Conservation (phyloP, 2,888 invertebrate genomes). For the Ptilodon capucinus region DNA sequence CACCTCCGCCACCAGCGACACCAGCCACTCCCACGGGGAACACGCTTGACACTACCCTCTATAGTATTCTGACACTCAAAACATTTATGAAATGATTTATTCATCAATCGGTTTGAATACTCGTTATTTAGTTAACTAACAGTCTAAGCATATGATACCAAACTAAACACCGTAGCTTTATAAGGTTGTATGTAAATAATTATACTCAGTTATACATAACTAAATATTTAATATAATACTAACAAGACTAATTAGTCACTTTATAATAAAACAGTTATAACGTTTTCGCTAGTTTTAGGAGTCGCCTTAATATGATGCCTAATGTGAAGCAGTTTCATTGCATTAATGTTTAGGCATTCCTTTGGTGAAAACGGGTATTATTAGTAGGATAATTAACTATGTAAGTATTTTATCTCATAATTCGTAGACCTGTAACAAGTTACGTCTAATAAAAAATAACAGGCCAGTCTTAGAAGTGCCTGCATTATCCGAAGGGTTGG, state of each 20-base stretch:
- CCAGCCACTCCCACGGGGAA: slow-evolving; percentile 40
- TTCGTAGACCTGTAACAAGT: too few relatives aligned
- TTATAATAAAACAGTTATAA: not conserved
- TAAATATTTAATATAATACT: not conserved
- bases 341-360: too few relatives aligned
- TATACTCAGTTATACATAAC: not conserved
- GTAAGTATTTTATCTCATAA: too few relatives aligned
- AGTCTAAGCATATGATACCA: slow-evolving; percentile 47
- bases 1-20: slow-evolving; percentile 60
- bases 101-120: slow-evolving; percentile 25
- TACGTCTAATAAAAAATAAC: too few relatives aligned
- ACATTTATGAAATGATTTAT: slow-evolving; percentile 14
- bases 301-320: too few relatives aligned
- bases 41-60: slow-evolving; percentile 13
- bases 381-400: too few relatives aligned
- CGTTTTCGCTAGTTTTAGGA: too few relatives aligned
- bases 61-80: not conserved
- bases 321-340: too few relatives aligned
- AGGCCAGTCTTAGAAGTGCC: too few relatives aligned
- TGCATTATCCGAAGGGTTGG: too few relatives aligned
- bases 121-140: slow-evolving; percentile 26
- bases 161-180: slow-evolving; percentile 47
- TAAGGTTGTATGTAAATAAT: slow-evolving; percentile 27
- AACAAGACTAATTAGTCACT: not conserved
- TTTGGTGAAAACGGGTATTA: too few relatives aligned